Base-by-base conservation (phyloP, 2,888 invertebrate species). In the Acronicta aceris region DNA sequence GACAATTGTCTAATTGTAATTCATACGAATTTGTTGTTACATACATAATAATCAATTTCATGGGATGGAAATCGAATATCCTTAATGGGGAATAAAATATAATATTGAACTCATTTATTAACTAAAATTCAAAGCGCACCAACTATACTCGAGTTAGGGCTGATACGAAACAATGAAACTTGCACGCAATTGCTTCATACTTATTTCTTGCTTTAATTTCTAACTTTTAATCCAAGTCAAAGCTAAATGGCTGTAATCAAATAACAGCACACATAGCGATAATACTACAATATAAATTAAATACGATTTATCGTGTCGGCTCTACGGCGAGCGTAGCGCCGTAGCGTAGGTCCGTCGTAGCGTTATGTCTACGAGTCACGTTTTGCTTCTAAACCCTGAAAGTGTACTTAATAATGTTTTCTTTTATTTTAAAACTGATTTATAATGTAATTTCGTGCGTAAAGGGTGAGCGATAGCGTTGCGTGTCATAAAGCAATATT, bases 401-500 rank as follows among this genome's bases (percentile, higher is more conserved):
- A 62, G 54, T 67, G 47, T 59, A 64, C 47, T 51, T 66, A 71
- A 59, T 71, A 30, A 38, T 66, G 36, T 64, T 74, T 71, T 65
- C 59, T 75, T 78, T 69, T 72, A 68, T 71, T 79, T 71, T 70
- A 69, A 66, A 78, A 50, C 65, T 73, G 71, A 80, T 77, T 79
- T 77, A 76, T 73, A 60, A 51, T 59, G 54, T 70, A 70, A 76
- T 76, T 70, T 65, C 60, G 68, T 68, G 67, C 60, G 64, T 79
- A 47, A 54, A 59, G 50, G 38, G 60, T 66, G 57, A 55, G 63
- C 76, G 76, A 72, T 76, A 78, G 64, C 33, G 59, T 87, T 83
- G 89, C 88, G 85, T 88, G 87, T 76, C 78, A 60, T 65, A 64
- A 69, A 69, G 73, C 84, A 87, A 86, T 87, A 84, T 81, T 77